These are phyloP conservation scores for Hipposideros larvatus DNA, from an alignment of 2,797 vertebrate genomes.

Conservation along the genomic window DNA sequence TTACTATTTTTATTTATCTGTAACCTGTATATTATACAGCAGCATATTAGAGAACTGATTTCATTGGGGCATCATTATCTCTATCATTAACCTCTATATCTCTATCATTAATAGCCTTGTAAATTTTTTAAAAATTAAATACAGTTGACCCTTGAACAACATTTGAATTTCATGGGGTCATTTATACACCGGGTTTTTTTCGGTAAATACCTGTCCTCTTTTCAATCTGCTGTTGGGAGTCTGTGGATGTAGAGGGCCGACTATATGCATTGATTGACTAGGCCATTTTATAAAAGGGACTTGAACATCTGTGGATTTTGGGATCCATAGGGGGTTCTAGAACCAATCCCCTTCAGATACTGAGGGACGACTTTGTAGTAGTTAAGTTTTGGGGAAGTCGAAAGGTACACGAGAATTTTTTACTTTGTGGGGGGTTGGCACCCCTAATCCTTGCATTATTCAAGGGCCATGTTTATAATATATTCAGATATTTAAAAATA, in stretches of 20 bases:
- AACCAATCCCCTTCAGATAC: background rate
- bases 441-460: too few relatives aligned
- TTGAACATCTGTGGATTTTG: background rate
- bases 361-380: background rate
- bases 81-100: background rate
- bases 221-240: background rate
- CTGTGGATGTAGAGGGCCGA: rapidly evolving
- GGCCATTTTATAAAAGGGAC: background rate
- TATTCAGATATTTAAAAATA: conserved; percentile 2
- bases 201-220: background rate
- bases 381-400: background rate
- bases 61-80: background rate
- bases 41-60: background rate
- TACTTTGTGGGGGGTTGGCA: background rate
- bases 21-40: background rate
- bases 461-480: background rate
- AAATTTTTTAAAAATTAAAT: background rate
- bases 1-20: background rate
- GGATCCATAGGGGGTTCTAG: background rate
- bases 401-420: background rate
- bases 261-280: too few relatives aligned
- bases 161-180: background rate
- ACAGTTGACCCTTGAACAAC: background rate
- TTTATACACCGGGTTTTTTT: background rate
- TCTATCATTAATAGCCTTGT: background rate